A percentile compares a stretch with the other conserved stretches of the same genome.
Conservation (phyloP, 2,888 invertebrate genomes). For the Phaonia tiefii region DNA sequence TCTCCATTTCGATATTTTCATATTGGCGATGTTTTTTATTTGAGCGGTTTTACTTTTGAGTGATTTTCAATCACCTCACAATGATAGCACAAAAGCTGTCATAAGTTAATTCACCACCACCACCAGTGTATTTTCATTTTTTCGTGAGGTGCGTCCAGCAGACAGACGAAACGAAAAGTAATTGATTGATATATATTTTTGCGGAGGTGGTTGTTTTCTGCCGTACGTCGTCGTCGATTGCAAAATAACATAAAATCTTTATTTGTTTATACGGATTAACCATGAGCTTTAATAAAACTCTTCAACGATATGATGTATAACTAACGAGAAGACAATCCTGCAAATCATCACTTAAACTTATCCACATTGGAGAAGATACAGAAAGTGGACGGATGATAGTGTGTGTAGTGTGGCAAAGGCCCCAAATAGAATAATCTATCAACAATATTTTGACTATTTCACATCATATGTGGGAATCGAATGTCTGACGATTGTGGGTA, state of each 20-base stretch:
- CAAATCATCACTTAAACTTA: neutral
- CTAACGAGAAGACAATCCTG: neutral
- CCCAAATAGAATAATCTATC: too few relatives aligned
- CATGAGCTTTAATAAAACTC: conserved; percentile 3
- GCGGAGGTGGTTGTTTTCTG: conserved; percentile 60
- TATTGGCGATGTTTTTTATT: too few relatives aligned
- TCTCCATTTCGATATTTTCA: too few relatives aligned
- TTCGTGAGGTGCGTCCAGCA: conserved; percentile 49
- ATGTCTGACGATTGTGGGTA: conserved; percentile 25
- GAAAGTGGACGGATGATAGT: neutral
- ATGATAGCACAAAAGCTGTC: conserved; percentile 20
- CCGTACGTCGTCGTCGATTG: conserved; percentile 46
- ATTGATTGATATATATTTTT: conserved; percentile 60
- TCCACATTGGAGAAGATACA: neutral
- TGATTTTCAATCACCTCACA: too few relatives aligned
- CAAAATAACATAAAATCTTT: conserved; percentile 49
- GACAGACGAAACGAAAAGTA: conserved; percentile 35
- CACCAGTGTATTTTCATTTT: neutral
- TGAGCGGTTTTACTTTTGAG: too few relatives aligned
- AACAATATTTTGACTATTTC: too few relatives aligned
- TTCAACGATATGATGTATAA: neutral
- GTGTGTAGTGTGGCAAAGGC: neutral
- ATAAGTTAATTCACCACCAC: conserved; percentile 47
- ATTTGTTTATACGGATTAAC: conserved; percentile 32
- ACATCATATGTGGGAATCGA: too few relatives aligned